These are phyloP conservation scores for Brachionus paranguensis DNA, from an alignment of 1,140 invertebrate species.

Conservation along the genomic window DNA sequence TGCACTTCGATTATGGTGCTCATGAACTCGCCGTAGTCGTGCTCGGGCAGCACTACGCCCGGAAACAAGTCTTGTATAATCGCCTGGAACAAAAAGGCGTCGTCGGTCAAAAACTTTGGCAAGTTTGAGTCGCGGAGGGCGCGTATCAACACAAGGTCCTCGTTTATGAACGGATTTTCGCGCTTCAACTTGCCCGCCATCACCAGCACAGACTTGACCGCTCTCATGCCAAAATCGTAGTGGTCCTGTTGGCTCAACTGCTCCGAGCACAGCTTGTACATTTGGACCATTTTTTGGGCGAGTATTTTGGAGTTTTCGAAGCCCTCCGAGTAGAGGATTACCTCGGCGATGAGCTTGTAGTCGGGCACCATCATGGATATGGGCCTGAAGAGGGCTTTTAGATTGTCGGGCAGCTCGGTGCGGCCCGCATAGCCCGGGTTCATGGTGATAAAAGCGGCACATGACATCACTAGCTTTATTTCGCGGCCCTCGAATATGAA, in stretches of 20 bases:
- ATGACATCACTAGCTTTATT: conserved; percentile 53
- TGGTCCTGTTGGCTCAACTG: conserved; percentile 85
- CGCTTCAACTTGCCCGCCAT: conserved; percentile 57
- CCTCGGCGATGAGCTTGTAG: conserved; percentile 79
- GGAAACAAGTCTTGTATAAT: conserved; percentile 57
- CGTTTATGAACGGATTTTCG: conserved; percentile 55
- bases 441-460: conserved; percentile 57
- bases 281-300: conserved; percentile 80
- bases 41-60: conserved; percentile 54
- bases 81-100: conserved; percentile 51
- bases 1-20: conserved; percentile 50
- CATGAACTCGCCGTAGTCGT: conserved; percentile 54
- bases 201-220: conserved; percentile 58
- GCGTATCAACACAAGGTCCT: conserved; percentile 55
- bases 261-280: conserved; percentile 84
- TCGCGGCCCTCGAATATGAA: conserved; percentile 58
- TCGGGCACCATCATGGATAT: conserved; percentile 89
- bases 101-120: conserved; percentile 56
- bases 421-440: conserved; percentile 82
- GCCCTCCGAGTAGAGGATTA: conserved; percentile 82
- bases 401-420: conserved; percentile 60
- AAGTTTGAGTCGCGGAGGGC: conserved; percentile 56
- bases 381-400: conserved; percentile 69
- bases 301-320: conserved; percentile 78
- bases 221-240: conserved; percentile 88